phyloP scores from a whole-genome alignment of 2,888 invertebrate genomes.

The Drosophila sordidula region DNA sequence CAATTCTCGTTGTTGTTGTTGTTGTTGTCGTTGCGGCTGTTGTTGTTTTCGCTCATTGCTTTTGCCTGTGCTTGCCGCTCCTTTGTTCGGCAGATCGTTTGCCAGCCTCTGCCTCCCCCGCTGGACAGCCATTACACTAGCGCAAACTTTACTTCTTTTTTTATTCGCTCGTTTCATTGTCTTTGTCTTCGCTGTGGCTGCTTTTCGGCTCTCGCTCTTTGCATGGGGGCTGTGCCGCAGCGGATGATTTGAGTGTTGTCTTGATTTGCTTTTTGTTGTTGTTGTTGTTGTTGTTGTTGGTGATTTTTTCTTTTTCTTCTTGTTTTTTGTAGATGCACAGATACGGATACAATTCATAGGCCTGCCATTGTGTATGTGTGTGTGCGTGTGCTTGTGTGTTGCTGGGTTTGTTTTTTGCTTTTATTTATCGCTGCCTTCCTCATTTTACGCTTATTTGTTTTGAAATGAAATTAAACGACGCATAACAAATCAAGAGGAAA shows the following conservation, averaged over 20 bases:
- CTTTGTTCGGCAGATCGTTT: slow-evolving; percentile 56
- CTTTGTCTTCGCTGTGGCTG: slow-evolving; percentile 43
- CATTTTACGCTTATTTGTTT: slow-evolving; percentile 78
- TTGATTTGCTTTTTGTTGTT: slow-evolving; percentile 40
- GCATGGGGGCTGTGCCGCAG: slow-evolving; percentile 53
- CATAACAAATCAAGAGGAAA: slow-evolving; percentile 59
- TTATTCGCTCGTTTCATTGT: slow-evolving; percentile 26
- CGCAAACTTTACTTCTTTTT: slow-evolving; percentile 44
- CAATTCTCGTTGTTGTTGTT: slow-evolving; percentile 25
- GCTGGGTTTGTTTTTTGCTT: slow-evolving; percentile 53
- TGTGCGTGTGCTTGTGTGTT: slow-evolving; percentile 20
- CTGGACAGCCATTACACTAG: slow-evolving; percentile 8
- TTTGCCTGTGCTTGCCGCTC: slow-evolving; percentile 33
- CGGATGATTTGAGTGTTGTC: slow-evolving; percentile 36
- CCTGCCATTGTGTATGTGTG: slow-evolving; percentile 21
- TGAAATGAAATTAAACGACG: slow-evolving; percentile 77
- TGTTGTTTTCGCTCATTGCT: slow-evolving; percentile 34
- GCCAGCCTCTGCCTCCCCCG: slow-evolving; percentile 29
- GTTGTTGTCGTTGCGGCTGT: slow-evolving; percentile 20
- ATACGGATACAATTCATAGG: slow-evolving; percentile 38
- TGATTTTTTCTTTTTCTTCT: slow-evolving; percentile 33
- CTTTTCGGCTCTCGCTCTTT: slow-evolving; percentile 35
- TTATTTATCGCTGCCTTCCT: slow-evolving; percentile 74
- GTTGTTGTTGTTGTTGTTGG: slow-evolving; percentile 24
- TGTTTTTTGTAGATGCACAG: slow-evolving; percentile 47